Evolutionary conservation across 2,113 vertebrate species (phyloP), one percentile per base, ranked within the genome.

Genomic region (Jaculus jaculus): DNA sequence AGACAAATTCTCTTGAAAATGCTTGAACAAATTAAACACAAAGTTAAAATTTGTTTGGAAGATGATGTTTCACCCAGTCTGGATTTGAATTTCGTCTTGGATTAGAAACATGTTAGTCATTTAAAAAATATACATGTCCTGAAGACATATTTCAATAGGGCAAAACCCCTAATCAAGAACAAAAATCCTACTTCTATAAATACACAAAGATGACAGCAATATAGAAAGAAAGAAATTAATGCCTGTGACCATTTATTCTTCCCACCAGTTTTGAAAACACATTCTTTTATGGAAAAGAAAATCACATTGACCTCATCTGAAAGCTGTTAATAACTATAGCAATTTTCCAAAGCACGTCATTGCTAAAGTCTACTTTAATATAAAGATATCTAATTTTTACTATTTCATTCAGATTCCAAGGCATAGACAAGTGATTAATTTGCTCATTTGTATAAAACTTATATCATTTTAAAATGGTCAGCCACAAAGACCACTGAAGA

Each of bases 11-110:
- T 96, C 78, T 97, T 95, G 28, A 30, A 97, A 97, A 93, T 94
- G 26, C 90, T 97, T 98, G 79, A 96, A 96, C 94, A 96, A 96
- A 92, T 93, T 96, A 93, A 92, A 96, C 93, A 91, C 96, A 96
- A 97, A 97, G 80, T 69, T 96, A 96, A 97, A 97, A 94, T 75
- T 97, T 97, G 47, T 96, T 97, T 96, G 89, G 85, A 97, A 97
- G 85, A 92, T 95, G 37, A 63, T 88, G 80, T 96, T 97, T 91
- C 96, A 95, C 63, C 68, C 88, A 32, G 94, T 69, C 39, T 91
- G 93, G 23, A 72, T 97, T 97, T 96, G 81, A 0, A 69, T 94
- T 94, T 97, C 96, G 87, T 96, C 21, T 87, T 93, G 92, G 92
- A 96, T 96, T 80, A 93, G n/a, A 92, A 96, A 16, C 12, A 18